These are phyloP conservation scores for Morone chrysops DNA, from an alignment of 2,113 vertebrate species.

Conservation along the genomic window DNA sequence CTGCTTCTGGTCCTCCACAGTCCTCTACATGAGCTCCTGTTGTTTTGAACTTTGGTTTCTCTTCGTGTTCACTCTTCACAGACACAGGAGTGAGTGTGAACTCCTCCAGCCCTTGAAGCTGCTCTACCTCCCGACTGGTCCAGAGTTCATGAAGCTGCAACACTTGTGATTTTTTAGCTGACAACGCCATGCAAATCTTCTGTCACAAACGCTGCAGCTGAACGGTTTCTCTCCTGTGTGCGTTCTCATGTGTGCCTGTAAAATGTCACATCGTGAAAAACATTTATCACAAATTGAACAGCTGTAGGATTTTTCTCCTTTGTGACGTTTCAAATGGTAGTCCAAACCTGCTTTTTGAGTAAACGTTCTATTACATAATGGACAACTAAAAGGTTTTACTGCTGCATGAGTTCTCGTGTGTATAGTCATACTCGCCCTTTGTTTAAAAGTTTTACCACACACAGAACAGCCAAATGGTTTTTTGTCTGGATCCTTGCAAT, in stretches of 20 bases:
- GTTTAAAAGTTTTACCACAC: no score
- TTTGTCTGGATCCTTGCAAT: no score
- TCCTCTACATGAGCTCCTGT: background rate
- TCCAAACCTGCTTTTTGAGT: background rate
- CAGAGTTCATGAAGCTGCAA: background rate
- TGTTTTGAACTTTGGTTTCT: background rate
- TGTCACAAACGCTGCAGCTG: background rate
- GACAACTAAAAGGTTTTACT: constrained; percentile 2
- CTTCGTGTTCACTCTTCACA: background rate
- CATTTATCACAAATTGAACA: no score
- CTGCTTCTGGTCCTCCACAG: background rate
- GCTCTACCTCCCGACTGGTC: background rate
- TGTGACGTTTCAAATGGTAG: background rate
- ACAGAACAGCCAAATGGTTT: no score
- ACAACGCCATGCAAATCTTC: background rate
- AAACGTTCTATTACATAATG: background rate
- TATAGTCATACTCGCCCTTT: no score
- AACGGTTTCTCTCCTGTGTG: background rate
- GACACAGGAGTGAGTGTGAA: background rate
- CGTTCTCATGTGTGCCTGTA: background rate
- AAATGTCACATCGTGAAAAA: background rate
- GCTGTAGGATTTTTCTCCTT: background rate
- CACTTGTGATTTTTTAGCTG: background rate
- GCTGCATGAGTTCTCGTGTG: no score
- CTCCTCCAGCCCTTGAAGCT: background rate